phyloP scores from a whole-genome alignment of 2,888 invertebrate genomes.

The Buathra laborator region DNA sequence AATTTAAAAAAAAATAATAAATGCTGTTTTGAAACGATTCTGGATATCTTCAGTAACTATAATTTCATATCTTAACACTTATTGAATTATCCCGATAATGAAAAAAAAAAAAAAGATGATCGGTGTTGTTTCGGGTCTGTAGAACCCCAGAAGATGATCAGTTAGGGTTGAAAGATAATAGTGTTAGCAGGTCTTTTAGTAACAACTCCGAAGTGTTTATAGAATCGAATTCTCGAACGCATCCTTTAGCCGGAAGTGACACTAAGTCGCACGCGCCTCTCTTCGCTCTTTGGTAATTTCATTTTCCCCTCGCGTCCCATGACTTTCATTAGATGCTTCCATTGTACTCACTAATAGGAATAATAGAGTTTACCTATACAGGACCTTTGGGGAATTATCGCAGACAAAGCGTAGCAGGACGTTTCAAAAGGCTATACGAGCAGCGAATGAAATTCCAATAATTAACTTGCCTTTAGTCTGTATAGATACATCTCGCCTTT shows the following conservation, averaged over 20 bases:
- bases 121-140: not conserved
- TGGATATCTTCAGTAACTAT: too few species aligned
- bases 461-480: conserved; percentile 56
- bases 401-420: conserved; percentile 52
- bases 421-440: conserved; percentile 53
- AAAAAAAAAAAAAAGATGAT: too few species aligned
- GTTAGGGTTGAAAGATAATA: not conserved
- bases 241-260: conserved; percentile 37
- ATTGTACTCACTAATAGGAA: conserved; percentile 64
- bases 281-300: conserved; percentile 43
- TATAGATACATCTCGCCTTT: not conserved
- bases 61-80: too few species aligned
- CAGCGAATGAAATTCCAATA: conserved; percentile 59
- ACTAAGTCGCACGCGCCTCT: not conserved
- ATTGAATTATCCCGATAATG: too few species aligned
- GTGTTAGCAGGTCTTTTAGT: not conserved
- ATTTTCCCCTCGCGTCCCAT: conserved; percentile 36
- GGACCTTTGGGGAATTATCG: conserved; percentile 61
- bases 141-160: not conserved
- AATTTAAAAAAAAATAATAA: too few species aligned
- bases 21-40: not conserved
- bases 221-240: not conserved
- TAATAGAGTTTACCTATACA: conserved; percentile 59
- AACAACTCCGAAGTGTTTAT: not conserved
- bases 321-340: conserved; percentile 52